Evolutionary conservation across 2,113 vertebrate genomes (phyloP), one percentile per base, ranked within the genome.

Genomic region (Xiphophorus maculatus): DNA sequence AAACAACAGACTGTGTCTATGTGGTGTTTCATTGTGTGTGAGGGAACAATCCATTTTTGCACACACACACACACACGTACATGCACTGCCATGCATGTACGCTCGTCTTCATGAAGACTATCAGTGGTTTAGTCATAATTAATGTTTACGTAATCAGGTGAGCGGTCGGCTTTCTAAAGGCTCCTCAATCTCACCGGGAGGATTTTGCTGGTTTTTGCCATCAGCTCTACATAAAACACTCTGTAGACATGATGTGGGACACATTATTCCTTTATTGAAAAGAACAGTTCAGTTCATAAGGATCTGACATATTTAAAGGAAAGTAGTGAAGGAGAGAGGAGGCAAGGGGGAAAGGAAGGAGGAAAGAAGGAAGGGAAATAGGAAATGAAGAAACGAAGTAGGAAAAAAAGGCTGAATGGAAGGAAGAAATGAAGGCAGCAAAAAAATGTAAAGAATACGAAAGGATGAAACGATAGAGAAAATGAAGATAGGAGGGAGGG

Each of bases 111-210:
- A 79, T 77, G 54, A 80, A 79, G 81, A 71, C 88, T 83, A 83
- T 89, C 87, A 90, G 85, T 84, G 84, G 83, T 88, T 89, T 86
- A 84, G 79, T 77, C 67, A 78, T 77, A 87, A 94, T 92, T 87
- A 89, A 90, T 93, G 84, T 93, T 92, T 89, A 90, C 86, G 91
- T 86, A 92, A 92, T 91, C 88, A 91, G 74, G 76, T 83, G 84
- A 65, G 68, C 66, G 66, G 69, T 80, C 75, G 62, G 63, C 76
- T 69, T 80, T n/a, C 65, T 79, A 62, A 81, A 80, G 80, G 71
- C 35, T 71, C 68, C 35, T 37, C 35, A 3, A 11, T 14, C 58
- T 30, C n/a, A 14, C 19, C 72, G 3, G 42, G 27, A 35, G 4
- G 54, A 27, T 29, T 81, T 87, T 89, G 69, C 85, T 76, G 63